Evolutionary conservation across 2,888 invertebrate species (phyloP), one percentile per base, ranked within the genome.

Genomic region (Latheticus oryzae): DNA sequence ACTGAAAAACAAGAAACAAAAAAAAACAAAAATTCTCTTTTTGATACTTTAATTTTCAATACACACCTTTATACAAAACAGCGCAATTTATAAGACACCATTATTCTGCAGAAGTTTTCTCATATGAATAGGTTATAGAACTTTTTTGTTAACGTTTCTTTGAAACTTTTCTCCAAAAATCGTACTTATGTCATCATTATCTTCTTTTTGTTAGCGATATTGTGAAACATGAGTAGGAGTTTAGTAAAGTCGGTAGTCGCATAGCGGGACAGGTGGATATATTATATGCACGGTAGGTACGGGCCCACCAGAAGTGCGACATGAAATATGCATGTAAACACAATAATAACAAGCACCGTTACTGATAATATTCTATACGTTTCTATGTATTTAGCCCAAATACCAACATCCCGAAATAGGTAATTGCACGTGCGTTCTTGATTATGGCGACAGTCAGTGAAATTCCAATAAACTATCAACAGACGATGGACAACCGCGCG

Each of bases 381-480:
- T 45, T 32, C 16, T 42, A 45, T 12, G 21, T 47, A 23, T 47
- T 35, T 47, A 47, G 47, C 47, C 47, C 47, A 47, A 47, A 47
- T 47, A 47, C 47, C 47, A 35, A 1, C n/a, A n/a, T 16, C 35
- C 47, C 47, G 9, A 35, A 47, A 47, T 47, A 35, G 33, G 47
- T 12, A 35, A 47, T 35, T 35, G 47, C 47, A 47, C 47, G 47
- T 47, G 47, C 60, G 64, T 40, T 52, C 53, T 48, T 60, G 64
- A 65, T 66, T 63, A 62, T 63, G 62, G 61, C 58, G 60, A 60
- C 65, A 63, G 56, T 60, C 61, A 51, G 65, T 60, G 65, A 67
- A 68, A 69, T 69, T 71, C 69, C 69, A 66, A 71, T 71, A 71
- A 73, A 68, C 73, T 70, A 69, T 68, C 67, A 64, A 66, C 11